phyloP scores from a whole-genome alignment of 2,888 invertebrate species.

The Glomeris marginata region DNA sequence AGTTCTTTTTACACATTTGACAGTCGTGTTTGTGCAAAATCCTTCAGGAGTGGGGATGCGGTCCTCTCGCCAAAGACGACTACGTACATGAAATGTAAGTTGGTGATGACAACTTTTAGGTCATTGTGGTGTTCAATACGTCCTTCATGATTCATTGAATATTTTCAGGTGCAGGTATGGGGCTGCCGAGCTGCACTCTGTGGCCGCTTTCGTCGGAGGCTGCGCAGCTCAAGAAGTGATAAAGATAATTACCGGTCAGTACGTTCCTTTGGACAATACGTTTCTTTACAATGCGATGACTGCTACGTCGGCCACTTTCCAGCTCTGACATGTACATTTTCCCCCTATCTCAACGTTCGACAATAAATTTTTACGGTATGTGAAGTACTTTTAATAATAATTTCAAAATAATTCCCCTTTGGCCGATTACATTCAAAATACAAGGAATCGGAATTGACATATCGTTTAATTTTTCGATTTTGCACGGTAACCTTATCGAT shows the following conservation, averaged over 20 bases:
- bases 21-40: slow-evolving; percentile 49
- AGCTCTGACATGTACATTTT: slow-evolving; percentile 39
- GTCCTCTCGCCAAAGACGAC: slow-evolving; percentile 68
- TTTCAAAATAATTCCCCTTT: too few species aligned
- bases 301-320: slow-evolving; percentile 66
- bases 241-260: slow-evolving; percentile 89
- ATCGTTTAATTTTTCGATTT: too few species aligned
- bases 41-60: slow-evolving; percentile 70
- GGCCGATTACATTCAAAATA: too few species aligned
- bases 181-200: slow-evolving; percentile 82
- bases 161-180: slow-evolving; percentile 62
- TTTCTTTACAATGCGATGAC: slow-evolving; percentile 90
- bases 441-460: too few species aligned
- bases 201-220: slow-evolving; percentile 81
- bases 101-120: background rate
- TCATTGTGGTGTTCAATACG: background rate
- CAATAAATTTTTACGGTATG: too few species aligned
- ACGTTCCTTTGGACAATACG: slow-evolving; percentile 88
- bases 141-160: background rate
- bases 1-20: slow-evolving; percentile 13
- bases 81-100: slow-evolving; percentile 72
- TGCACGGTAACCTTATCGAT: too few species aligned
- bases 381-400: too few species aligned
- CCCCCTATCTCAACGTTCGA: too few species aligned
- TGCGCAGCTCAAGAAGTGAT: slow-evolving; percentile 92